Base-by-base conservation (phyloP, 1,140 invertebrate species). In the Achroia grisella region DNA sequence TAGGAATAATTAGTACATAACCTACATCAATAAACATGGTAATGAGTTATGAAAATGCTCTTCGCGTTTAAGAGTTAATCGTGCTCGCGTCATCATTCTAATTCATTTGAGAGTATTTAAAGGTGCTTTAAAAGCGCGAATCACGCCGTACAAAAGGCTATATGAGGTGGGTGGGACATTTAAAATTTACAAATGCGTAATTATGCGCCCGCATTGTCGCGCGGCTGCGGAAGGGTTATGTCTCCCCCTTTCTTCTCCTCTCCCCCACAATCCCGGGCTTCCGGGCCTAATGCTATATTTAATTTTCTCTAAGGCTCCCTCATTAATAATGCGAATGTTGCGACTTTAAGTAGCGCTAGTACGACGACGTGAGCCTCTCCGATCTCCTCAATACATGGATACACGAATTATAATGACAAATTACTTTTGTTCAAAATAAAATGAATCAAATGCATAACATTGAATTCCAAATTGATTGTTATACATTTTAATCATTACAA, bases 171-270 rank as follows among this genome's bases (percentile, higher is more conserved):
- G 73, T 71, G 73, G 69, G 56, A 79, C 77, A 84, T 84, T 84
- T 81, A 81, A 84, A 84, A 84, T 84, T 84, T 84, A 84, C 80
- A 84, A 84, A 84, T 84, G 77, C 80, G 77, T 81, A 81, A 84
- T 84, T 84, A 84, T 84, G 80, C 79, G 78, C 79, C 75, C 77
- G 79, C 71, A 84, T 83, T 83, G 79, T 83, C 79, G 79, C 74
- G 68, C 51, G 55, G 57, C 52, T 62, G 52, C 64, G 64, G 59
- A 79, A 81, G 76, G 76, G 79, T 80, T 80, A 73, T 50, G 36
- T 40, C 54, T 44, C 63, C 66, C 68, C 67, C 60, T 32, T 51
- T 53, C 53, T 62, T 74, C 48, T 56, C 56, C 53, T 31, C 32
- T 28, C 61, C 57, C 62, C 62, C 69, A 49, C 53, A 68, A 80